Conservation (phyloP, 1,140 invertebrate genomes). For the Ceratina japonica region DNA sequence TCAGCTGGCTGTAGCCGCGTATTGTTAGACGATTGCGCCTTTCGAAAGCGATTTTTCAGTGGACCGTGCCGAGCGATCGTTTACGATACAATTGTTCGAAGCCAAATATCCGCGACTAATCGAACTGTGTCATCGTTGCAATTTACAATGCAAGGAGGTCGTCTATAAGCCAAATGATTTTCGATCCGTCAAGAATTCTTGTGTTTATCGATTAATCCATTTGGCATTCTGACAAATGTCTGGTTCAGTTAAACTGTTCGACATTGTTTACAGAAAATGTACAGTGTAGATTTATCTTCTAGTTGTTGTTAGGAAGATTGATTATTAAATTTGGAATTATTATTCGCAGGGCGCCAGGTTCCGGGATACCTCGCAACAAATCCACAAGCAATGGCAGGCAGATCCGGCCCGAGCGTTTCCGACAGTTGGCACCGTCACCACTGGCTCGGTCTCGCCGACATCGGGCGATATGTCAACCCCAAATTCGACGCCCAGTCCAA, state of each 20-base stretch:
- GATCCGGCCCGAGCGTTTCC: conserved; percentile 76
- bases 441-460: conserved; percentile 62
- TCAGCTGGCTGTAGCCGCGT: not conserved
- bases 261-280: no score
- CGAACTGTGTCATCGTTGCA: conserved; percentile 61
- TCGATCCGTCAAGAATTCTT: conserved; percentile 59
- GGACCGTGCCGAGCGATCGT: conserved; percentile 53
- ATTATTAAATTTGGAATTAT: not conserved
- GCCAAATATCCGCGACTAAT: conserved; percentile 68
- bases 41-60: conserved; percentile 56
- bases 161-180: conserved; percentile 38
- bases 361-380: conserved; percentile 77
- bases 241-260: no score
- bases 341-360: conserved; percentile 74
- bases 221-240: no score
- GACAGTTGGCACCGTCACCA: conserved; percentile 70
- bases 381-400: conserved; percentile 78
- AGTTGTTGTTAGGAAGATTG: no score
- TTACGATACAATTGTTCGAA: conserved; percentile 63
- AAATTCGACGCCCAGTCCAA: conserved; percentile 75
- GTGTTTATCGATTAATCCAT: conserved; percentile 22
- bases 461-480: conserved; percentile 70
- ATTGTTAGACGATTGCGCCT: conserved; percentile 4
- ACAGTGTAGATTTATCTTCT: no score
- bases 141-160: conserved; percentile 26